Evolutionary conservation across 37 sponge, comb jelly and placozoan species (phyloP), one percentile per base, ranked within the genome.

Genomic region (Spongia lamella): DNA sequence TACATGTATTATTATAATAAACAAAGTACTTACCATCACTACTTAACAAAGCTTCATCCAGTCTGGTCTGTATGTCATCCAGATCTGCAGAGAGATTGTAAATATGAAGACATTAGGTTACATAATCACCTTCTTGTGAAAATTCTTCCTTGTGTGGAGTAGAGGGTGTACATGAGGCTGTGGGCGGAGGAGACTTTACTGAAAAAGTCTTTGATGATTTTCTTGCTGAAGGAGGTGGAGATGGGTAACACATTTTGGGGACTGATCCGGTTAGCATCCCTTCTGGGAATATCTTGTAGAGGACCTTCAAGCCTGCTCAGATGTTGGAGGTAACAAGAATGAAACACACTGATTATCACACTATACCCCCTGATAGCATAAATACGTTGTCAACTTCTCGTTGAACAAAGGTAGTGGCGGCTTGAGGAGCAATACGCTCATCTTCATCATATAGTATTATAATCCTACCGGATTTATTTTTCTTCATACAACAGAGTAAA

Each of bases 371-470:
- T 29, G 99, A 95, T 24, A 98, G 77, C 91, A 98, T 89, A 64
- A 98, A 95, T 34, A 92, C 82, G 77, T 98, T 98, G 54, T 95
- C 96, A 24, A 98, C 91, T 7, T 85, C 99, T 62, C 90, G 82
- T 76, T 98, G 96, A 20, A 95, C 79, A 63, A 98, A 90, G 1
- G 76, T 85, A 35, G 96, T 95, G 65, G 99, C 88, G 4, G 80
- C 91, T 33, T 79, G 68, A 56, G 94, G 89, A 40, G 99, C 99
- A 30, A 95, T 82, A 7, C 79, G 75, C 84, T 98, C 99, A 81
- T 98, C 96, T 84, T 95, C 96, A 64, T 98, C 99, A 70, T 95
- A 98, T 37, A 98, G 50, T 7, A 98, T 82, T 55, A 98, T 95
- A 21, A 98, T 92, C 47, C 73, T 73, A n/a, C 99, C 99, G 9